phyloP scores from a whole-genome alignment of 1,140 invertebrate genomes.

The Druon quercuslanigerum region DNA sequence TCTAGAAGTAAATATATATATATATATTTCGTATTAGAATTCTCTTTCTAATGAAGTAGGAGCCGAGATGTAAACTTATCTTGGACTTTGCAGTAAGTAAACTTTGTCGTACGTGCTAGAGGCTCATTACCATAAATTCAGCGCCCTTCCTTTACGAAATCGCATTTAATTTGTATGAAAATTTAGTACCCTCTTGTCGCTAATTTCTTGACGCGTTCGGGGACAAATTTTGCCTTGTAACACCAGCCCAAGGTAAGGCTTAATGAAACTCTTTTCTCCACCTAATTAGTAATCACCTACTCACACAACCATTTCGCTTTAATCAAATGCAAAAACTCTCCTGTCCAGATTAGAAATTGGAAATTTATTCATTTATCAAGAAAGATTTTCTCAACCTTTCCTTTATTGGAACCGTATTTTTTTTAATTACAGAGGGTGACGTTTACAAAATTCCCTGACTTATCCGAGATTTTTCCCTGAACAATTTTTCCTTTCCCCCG shows the following conservation, averaged over 20 bases:
- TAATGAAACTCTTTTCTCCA: conserved; percentile 28
- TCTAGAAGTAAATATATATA: not conserved
- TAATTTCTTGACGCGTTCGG: conserved; percentile 29
- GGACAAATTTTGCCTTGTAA: conserved; percentile 9
- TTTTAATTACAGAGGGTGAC: no score
- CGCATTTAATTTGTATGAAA: conserved; percentile 31
- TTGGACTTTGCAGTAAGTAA: conserved; percentile 18
- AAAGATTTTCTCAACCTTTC: not conserved
- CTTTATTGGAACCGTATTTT: no score
- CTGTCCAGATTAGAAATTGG: conserved; percentile 15
- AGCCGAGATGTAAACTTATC: conserved; percentile 9
- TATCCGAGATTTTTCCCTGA: no score
- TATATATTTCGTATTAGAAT: not conserved
- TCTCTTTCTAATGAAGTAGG: conserved; percentile 3
- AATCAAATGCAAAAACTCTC: conserved; percentile 16
- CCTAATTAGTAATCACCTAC: conserved; percentile 16
- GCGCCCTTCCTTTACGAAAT: conserved; percentile 18
- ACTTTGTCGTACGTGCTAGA: conserved; percentile 25
- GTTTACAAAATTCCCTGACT: no score
- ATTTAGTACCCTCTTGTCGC: conserved; percentile 26
- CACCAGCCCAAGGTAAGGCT: not conserved
- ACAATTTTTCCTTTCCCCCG: no score
- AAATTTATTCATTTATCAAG: conserved; percentile 11
- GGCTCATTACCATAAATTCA: conserved; percentile 28
- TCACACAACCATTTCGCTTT: not conserved